phyloP scores from a whole-genome alignment of 1,140 invertebrate genomes.

The Diorhabda sublineata region DNA sequence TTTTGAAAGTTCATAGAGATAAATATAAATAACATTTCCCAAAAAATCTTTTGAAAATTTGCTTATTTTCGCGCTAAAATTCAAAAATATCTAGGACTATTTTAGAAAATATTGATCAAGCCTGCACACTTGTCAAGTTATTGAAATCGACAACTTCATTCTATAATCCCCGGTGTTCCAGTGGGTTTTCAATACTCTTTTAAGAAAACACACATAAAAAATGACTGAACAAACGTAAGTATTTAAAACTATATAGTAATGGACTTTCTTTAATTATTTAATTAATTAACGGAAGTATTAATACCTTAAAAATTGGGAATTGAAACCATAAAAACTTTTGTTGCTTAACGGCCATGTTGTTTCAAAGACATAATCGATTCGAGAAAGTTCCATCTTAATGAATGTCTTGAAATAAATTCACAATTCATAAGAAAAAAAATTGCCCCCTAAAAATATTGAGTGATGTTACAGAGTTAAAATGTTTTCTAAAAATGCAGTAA shows the following conservation, averaged over 20 bases:
- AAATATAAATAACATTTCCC: no score
- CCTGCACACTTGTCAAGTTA: neutral
- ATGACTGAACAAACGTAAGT: conserved; percentile 31
- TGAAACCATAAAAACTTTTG: neutral
- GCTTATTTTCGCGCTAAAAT: neutral
- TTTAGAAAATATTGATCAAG: neutral
- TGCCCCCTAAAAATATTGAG: neutral
- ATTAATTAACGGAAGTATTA: neutral
- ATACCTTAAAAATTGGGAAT: neutral
- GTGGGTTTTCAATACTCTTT: conserved; percentile 19
- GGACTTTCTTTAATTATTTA: neutral
- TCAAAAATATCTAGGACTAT: neutral
- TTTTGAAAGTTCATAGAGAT: no score
- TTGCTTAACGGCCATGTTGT: conserved; percentile 26
- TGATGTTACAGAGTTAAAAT: neutral
- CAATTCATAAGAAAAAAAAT: neutral
- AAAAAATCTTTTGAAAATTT: no score
- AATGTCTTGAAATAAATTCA: neutral
- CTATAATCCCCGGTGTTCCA: conserved; percentile 21
- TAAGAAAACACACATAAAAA: conserved; percentile 21
- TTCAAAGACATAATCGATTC: conserved; percentile 28
- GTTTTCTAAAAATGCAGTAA: neutral
- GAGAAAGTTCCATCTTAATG: conserved; percentile 20
- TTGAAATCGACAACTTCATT: conserved; percentile 17
- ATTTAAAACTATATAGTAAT: neutral